Evolutionary conservation across 2,797 vertebrate genomes (phyloP).

Genomic region (Oreochromis grahami): DNA sequence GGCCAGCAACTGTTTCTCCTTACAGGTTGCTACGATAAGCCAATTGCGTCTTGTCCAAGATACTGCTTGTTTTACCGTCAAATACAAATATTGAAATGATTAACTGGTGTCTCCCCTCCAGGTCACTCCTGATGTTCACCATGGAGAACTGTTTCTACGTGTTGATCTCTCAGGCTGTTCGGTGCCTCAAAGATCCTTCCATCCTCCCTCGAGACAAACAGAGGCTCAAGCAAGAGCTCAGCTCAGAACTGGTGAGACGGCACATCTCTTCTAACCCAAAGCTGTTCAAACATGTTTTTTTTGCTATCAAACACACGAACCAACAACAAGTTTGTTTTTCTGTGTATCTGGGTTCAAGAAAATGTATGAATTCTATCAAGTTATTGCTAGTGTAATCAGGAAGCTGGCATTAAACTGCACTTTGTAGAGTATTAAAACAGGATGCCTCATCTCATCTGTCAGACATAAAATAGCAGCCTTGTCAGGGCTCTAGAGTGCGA

Average conservation of each 20-base stretch:
- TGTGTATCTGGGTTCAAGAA: not conserved
- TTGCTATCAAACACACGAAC: not conserved
- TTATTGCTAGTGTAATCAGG: not conserved
- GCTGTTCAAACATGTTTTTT: not conserved
- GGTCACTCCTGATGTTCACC: slow-evolving; percentile 94
- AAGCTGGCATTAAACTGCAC: not conserved
- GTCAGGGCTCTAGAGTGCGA: no score
- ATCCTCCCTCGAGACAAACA: slow-evolving; percentile 92
- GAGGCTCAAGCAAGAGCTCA: slow-evolving; percentile 97
- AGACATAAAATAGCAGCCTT: not conserved
- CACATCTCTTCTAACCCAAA: not conserved
- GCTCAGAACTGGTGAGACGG: slow-evolving; percentile 89
- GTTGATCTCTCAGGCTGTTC: slow-evolving; percentile 93
- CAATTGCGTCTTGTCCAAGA: not conserved
- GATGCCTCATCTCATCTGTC: not conserved
- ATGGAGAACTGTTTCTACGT: slow-evolving; percentile 99
- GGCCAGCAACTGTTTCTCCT: not conserved
- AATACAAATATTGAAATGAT: not conserved
- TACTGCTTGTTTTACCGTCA: not conserved
- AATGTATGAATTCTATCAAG: not conserved
- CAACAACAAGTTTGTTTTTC: not conserved
- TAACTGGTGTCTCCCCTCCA: slow-evolving; percentile 30
- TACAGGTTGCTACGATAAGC: not conserved
- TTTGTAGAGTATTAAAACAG: not conserved
- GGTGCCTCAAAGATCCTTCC: slow-evolving; percentile 87